Conservation (phyloP, 2,888 invertebrate genomes). For the Teleiodes luculella region DNA sequence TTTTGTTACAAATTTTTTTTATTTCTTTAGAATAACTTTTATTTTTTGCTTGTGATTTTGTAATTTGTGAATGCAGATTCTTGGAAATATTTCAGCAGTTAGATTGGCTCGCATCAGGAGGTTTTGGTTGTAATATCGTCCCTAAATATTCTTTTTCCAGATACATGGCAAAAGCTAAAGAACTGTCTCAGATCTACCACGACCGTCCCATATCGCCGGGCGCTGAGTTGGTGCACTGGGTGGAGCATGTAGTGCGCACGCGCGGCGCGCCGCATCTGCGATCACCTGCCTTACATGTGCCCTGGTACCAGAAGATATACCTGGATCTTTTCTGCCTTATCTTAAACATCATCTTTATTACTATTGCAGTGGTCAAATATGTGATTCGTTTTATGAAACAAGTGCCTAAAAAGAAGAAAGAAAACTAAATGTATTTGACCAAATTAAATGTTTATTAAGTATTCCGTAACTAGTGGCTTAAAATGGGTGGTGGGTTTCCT, state of each 20-base stretch:
- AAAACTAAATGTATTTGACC: too few relatives aligned
- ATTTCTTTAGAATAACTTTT: too few relatives aligned
- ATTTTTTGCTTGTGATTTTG: too few relatives aligned
- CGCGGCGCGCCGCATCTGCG: conserved; percentile 72
- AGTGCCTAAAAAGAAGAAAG: too few relatives aligned
- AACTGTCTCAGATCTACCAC: conserved; percentile 42
- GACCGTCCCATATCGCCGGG: conserved; percentile 73
- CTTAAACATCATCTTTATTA: background rate
- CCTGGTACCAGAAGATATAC: conserved; percentile 50
- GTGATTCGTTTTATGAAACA: background rate
- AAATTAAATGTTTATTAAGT: too few relatives aligned
- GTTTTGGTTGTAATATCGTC: too few relatives aligned
- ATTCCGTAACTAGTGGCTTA: too few relatives aligned
- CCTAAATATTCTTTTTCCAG: background rate
- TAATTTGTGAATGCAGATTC: too few relatives aligned
- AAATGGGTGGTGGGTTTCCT: too few relatives aligned
- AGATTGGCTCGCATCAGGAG: too few relatives aligned
- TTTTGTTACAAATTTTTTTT: too few relatives aligned
- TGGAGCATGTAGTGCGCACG: conserved; percentile 80
- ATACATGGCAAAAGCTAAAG: conserved; percentile 26
- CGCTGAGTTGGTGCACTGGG: conserved; percentile 82
- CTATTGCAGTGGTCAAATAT: background rate
- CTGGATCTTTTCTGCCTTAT: conserved; percentile 35
- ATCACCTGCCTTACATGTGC: conserved; percentile 38
- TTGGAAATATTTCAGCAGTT: too few relatives aligned